Evolutionary conservation across 2,113 vertebrate species (phyloP), one percentile per base, ranked within the genome.

Genomic region (Calidris pygmaea): DNA sequence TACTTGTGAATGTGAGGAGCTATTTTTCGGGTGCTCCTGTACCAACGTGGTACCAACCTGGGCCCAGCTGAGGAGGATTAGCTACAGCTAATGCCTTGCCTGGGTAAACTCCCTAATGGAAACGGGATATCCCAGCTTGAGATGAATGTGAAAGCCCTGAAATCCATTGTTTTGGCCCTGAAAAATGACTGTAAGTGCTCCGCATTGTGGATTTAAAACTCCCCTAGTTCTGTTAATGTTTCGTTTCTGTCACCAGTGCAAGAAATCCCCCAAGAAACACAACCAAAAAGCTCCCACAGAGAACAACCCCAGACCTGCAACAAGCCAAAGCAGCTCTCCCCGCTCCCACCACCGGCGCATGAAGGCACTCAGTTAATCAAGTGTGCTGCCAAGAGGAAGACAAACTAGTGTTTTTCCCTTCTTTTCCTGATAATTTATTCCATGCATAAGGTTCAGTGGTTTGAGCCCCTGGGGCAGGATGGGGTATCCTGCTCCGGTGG

Each of bases 361-460:
- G 2, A 6, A 68, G 37, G 39, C 43, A 27, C 19, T 30, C 20
- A 12, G 18, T 13, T 6, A 7, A 23, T 37, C 18, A 7, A 5
- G 7, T 4, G 0, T 19, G 21, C 21, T 39, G 15, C 2, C 7
- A 2, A 24, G n/a, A 63, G 19, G n/a, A 34, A 35, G 48, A 39
- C 1, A 26, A 21, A 21, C 1, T 2, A 30, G 12, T 7, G 3
- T 6, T 34, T 71, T 34, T 3, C 7, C 14, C 2, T 3, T 19
- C 34, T 32, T 79, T 18, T 58, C 67, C 52, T 17, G 50, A 1
- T 4, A 15, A 32, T 7, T 14, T 35, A 4, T 52, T 35, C 39
- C 21, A 0, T 0, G 19, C 0, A 2, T 3, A 1, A 13, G 2
- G 32, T 7, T 41, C 35, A 23, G 50, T 1, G 16, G 20, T 3